Conservation (phyloP, 2,113 vertebrate species). For the Xenopus laevis region DNA sequence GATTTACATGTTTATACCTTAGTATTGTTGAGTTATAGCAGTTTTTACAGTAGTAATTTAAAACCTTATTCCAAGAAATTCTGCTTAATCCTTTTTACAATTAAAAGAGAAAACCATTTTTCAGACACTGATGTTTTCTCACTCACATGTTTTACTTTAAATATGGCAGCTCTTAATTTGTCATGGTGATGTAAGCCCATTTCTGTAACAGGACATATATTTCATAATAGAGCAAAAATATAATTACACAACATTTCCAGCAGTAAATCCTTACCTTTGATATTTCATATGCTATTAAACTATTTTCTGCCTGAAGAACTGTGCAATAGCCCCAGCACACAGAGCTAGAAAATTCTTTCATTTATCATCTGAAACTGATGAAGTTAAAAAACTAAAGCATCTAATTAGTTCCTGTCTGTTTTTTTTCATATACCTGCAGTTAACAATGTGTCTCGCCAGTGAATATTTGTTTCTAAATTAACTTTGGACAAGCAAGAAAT, state of each 20-base stretch:
- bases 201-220: constrained; percentile 15
- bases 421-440: constrained; percentile 2
- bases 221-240: too few relatives aligned
- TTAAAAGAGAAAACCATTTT: constrained; percentile 32
- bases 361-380: constrained; percentile 12
- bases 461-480: constrained; percentile 7
- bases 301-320: constrained; percentile 26
- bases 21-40: too few relatives aligned
- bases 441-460: constrained; percentile 1
- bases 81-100: too few relatives aligned
- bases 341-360: too few relatives aligned
- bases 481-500: too few relatives aligned
- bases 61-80: too few relatives aligned
- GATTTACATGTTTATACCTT: too few relatives aligned
- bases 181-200: constrained; percentile 31
- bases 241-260: constrained; percentile 8
- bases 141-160: constrained; percentile 46
- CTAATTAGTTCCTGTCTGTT: background rate
- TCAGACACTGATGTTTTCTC: constrained; percentile 29
- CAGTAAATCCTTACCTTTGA: constrained; percentile 18
- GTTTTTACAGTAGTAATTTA: too few relatives aligned
- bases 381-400: constrained; percentile 12
- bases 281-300: constrained; percentile 25
- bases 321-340: constrained; percentile 6
- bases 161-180: constrained; percentile 6